Percentiles rank a stretch among this genome's conserved stretches.
These are phyloP conservation scores for Halocynthia aurantium DNA, from an alignment of 23 tunicate genomes.

Conservation along the genomic window DNA sequence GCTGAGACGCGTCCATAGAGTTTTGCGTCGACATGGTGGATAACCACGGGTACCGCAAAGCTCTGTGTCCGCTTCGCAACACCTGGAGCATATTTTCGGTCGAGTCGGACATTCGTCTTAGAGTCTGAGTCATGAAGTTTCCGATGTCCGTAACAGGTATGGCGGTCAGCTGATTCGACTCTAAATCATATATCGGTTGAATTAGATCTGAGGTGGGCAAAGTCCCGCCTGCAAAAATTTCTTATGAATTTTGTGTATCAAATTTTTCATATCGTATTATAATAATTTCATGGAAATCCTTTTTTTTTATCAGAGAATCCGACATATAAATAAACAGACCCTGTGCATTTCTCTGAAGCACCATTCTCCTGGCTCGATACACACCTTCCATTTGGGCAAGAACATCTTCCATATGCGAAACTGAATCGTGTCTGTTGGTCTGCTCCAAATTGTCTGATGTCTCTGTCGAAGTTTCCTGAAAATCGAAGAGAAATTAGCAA, in stretches of 20 bases:
- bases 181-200: too few species aligned
- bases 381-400: conserved; percentile 19
- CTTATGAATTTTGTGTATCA: too few species aligned
- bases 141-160: not conserved
- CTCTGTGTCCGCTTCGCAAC: not conserved
- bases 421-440: too few species aligned
- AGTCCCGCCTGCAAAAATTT: too few species aligned
- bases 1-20: too few species aligned
- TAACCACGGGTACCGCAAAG: not conserved
- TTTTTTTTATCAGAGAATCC: too few species aligned
- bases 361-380: not conserved
- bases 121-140: not conserved
- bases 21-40: too few species aligned
- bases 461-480: conserved; percentile 1
- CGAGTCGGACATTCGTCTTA: not conserved
- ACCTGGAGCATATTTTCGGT: not conserved
- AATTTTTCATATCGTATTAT: too few species aligned
- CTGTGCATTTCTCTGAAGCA: too few species aligned
- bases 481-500: not conserved
- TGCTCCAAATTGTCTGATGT: not conserved
- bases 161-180: not conserved
- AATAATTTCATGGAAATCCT: too few species aligned
- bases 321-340: too few species aligned
- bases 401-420: not conserved
- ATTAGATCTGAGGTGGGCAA: too few species aligned